These are phyloP conservation scores for Mastigias papua DNA, from an alignment of 30 jellyfish, hydroid and myxozoan species.

Conservation along the genomic window DNA sequence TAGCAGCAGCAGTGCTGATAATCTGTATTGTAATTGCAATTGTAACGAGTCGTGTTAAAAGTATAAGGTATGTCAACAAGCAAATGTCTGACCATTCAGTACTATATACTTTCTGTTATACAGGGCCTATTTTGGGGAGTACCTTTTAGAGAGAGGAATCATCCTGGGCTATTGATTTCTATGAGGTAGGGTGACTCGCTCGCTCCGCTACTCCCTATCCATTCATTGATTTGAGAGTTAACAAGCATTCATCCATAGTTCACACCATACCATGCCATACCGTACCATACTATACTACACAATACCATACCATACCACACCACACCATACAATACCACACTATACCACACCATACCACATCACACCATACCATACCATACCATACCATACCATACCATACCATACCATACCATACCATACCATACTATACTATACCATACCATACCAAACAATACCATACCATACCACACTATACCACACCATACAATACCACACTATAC, in stretches of 20 bases:
- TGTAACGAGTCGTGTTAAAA: conserved; percentile 28
- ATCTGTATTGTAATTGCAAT: conserved; percentile 42
- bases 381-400: neutral
- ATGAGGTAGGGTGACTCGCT: too few relatives aligned
- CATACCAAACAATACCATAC: neutral
- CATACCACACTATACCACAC: neutral
- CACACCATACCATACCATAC: neutral
- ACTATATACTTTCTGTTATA: too few relatives aligned
- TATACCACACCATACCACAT: neutral
- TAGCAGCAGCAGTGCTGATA: conserved; percentile 46
- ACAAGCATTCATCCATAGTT: too few relatives aligned
- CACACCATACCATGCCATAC: too few relatives aligned
- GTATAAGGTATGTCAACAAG: conserved; percentile 27
- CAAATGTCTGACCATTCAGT: neutral
- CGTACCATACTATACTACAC: too few relatives aligned
- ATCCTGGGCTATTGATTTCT: too few relatives aligned
- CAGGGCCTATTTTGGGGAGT: too few relatives aligned
- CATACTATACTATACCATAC: neutral
- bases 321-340: too few relatives aligned
- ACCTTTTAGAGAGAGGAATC: too few relatives aligned
- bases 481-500: neutral
- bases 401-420: neutral
- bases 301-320: too few relatives aligned
- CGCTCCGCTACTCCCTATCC: too few relatives aligned
- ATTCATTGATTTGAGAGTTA: too few relatives aligned